A percentile compares a stretch with the other conserved stretches of the same genome.
phyloP scores from a whole-genome alignment of 2,113 vertebrate species.

The Gymnorhina tibicen region DNA sequence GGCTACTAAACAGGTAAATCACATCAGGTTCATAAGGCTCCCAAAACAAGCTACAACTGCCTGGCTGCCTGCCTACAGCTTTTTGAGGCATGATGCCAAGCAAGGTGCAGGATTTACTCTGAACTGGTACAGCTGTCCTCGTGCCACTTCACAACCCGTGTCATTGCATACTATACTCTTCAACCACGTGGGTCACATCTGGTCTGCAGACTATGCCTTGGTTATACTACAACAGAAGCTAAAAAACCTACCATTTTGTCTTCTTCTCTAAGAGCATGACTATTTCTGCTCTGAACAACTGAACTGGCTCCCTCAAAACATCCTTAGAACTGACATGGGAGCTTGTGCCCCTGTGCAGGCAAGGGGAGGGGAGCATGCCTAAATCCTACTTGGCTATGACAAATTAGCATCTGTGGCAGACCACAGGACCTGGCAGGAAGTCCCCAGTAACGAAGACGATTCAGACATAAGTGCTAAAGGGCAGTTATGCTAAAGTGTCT shows the following conservation, averaged over 20 bases:
- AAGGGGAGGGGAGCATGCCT: neutral
- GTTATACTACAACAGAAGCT: neutral
- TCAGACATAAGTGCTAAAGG: neutral
- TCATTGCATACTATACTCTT: neutral
- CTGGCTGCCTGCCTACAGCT: neutral
- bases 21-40: accelerated
- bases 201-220: neutral
- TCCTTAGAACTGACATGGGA: neutral
- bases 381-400: neutral
- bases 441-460: neutral
- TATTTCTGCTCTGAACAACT: neutral
- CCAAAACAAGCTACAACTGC: neutral
- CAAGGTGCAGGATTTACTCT: neutral
- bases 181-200: neutral
- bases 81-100: neutral
- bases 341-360: accelerated
- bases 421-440: slow-evolving; percentile 17
- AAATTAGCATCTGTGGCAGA: neutral
- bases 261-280: neutral
- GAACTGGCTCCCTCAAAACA: neutral
- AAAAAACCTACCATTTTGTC: neutral
- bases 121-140: neutral
- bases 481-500: neutral
- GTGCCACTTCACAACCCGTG: neutral
- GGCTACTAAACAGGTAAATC: neutral